A percentile compares a stretch with the other conserved stretches of the same genome.
Evolutionary conservation across 92 coral and sea anemone genomes (phyloP).

Genomic region (Bergia puertoricense): DNA sequence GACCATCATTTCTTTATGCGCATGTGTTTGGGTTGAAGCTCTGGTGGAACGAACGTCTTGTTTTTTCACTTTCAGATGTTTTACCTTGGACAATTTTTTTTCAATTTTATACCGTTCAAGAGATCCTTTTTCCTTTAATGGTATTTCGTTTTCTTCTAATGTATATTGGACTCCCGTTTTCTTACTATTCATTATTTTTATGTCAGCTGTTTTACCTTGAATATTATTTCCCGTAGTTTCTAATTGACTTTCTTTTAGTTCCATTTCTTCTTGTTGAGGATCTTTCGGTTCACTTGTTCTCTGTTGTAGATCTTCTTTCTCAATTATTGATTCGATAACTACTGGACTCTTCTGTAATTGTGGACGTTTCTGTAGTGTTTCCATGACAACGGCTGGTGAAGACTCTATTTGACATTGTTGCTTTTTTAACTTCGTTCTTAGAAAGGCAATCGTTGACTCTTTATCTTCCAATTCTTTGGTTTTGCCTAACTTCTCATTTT

Average conservation of each 20-base stretch:
- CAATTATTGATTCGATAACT: neutral
- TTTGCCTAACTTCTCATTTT: slow-evolving; percentile 1
- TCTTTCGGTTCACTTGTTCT: neutral
- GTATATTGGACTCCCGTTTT: neutral
- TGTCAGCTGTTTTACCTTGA: slow-evolving; percentile 6
- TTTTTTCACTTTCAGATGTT: neutral
- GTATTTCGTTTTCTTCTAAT: neutral
- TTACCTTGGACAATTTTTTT: neutral
- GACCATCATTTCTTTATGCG: neutral
- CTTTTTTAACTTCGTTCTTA: neutral
- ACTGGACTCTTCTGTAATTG: neutral
- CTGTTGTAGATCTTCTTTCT: neutral
- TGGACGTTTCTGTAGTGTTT: neutral
- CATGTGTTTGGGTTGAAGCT: slow-evolving; percentile 9
- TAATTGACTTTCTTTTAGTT: neutral
- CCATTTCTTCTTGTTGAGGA: neutral
- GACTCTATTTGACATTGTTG: neutral
- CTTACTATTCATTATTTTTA: neutral
- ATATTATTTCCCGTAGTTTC: neutral
- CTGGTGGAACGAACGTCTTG: neutral
- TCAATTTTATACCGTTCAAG: neutral
- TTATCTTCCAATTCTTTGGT: slow-evolving; percentile 16
- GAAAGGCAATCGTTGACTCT: neutral
- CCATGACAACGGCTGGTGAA: neutral
- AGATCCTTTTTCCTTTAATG: neutral